These are phyloP conservation scores for Trypoxylon attenuatum DNA, from an alignment of 2,888 invertebrate species.

Conservation along the genomic window DNA sequence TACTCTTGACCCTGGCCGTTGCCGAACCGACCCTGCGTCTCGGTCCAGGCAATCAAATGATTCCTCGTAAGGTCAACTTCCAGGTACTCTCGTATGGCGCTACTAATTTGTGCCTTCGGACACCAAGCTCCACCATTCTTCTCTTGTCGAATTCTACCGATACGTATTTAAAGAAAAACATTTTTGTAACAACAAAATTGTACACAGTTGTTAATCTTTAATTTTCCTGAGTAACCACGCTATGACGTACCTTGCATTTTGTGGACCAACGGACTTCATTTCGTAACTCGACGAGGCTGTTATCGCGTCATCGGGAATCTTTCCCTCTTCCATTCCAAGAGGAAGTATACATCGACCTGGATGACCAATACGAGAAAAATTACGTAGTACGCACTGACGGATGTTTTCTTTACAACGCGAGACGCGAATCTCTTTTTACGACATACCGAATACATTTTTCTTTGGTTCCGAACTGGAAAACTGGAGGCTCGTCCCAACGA, in stretches of 20 bases:
- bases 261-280: conserved; percentile 89
- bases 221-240: background rate
- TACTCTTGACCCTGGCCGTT: conserved; percentile 93
- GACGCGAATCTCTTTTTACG: no score
- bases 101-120: conserved; percentile 87
- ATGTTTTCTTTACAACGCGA: conserved; percentile 11
- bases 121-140: conserved; percentile 95
- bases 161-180: conserved; percentile 11
- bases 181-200: no score
- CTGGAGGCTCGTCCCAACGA: conserved; percentile 61
- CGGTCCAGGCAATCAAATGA: conserved; percentile 88
- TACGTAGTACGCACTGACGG: conserved; percentile 56
- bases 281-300: conserved; percentile 91
- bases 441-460: conserved; percentile 64
- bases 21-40: conserved; percentile 93
- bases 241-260: conserved; percentile 85
- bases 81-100: conserved; percentile 86
- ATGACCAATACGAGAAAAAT: conserved; percentile 31
- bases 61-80: conserved; percentile 86
- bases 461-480: conserved; percentile 61
- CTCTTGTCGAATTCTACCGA: conserved; percentile 87
- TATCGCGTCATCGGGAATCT: conserved; percentile 89
- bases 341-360: conserved; percentile 83
- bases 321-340: conserved; percentile 91
- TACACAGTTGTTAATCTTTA: background rate